Evolutionary conservation across 2,797 vertebrate genomes (phyloP).

Genomic region (Pangasius krempfi): DNA sequence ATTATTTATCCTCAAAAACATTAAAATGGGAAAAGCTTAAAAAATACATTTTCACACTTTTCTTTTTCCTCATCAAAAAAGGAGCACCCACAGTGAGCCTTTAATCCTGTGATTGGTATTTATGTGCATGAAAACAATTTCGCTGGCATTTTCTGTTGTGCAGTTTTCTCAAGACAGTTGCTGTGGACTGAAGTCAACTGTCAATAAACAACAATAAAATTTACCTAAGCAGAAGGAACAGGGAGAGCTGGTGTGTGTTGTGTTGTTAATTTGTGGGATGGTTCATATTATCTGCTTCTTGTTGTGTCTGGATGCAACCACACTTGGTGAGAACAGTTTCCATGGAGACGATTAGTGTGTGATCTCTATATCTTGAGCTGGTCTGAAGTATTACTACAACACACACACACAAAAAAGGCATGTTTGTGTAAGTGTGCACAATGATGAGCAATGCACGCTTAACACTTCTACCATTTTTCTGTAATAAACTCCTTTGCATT

Average conservation of each 20-base stretch:
- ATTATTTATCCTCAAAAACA: slow-evolving; percentile 12
- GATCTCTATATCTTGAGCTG: slow-evolving; percentile 43
- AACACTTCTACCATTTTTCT: not conserved
- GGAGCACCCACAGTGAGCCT: not conserved
- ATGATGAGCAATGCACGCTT: not conserved
- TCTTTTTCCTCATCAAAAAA: not conserved
- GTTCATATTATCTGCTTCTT: slow-evolving; percentile 39
- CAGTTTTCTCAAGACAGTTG: slow-evolving; percentile 8
- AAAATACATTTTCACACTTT: slow-evolving; percentile 2
- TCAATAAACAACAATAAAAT: slow-evolving; percentile 32
- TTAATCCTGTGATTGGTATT: slow-evolving; percentile 23
- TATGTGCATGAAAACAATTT: slow-evolving; percentile 31
- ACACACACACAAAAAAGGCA: not conserved
- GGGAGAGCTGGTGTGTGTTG: slow-evolving; percentile 1
- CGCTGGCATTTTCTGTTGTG: slow-evolving; percentile 1
- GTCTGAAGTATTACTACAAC: slow-evolving; percentile 32
- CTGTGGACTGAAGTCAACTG: not conserved
- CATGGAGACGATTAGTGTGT: slow-evolving; percentile 47
- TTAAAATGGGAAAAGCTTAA: not conserved
- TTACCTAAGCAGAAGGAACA: not conserved
- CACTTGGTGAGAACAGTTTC: slow-evolving; percentile 45
- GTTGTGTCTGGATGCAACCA: slow-evolving; percentile 41
- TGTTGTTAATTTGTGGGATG: slow-evolving; percentile 32
- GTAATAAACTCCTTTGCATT: not conserved
- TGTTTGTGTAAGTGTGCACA: not conserved